These are phyloP conservation scores for Thalpophila matura DNA, from an alignment of 2,888 invertebrate genomes.

Conservation along the genomic window DNA sequence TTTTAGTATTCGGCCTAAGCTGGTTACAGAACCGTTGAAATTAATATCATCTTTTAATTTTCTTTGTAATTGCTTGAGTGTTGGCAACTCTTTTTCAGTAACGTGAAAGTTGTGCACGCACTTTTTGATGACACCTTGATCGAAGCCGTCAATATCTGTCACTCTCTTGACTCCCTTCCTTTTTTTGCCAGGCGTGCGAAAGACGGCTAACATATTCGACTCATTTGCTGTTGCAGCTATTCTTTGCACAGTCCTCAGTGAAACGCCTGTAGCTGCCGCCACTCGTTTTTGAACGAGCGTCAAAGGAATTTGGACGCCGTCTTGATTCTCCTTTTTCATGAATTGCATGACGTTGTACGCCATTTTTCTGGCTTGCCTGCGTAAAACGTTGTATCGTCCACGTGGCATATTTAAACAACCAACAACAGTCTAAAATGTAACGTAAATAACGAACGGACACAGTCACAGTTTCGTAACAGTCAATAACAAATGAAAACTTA, in stretches of 20 bases:
- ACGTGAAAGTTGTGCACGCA: conserved; percentile 67
- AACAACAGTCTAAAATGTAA: conserved; percentile 3
- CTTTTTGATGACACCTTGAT: conserved; percentile 65
- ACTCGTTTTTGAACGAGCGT: conserved; percentile 44
- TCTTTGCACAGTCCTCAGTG: conserved; percentile 35
- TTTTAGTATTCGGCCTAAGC: conserved; percentile 47
- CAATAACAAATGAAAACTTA: too few species aligned
- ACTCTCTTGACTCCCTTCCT: conserved; percentile 52
- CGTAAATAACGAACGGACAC: too few species aligned
- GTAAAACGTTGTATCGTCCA: conserved; percentile 7
- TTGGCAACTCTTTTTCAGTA: conserved; percentile 63
- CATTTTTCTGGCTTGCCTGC: conserved; percentile 21
- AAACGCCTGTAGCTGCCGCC: conserved; percentile 48
- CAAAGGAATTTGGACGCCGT: conserved; percentile 30
- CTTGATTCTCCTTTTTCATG: conserved; percentile 48
- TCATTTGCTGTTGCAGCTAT: conserved; percentile 17
- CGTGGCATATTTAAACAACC: conserved; percentile 1
- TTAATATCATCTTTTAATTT: conserved; percentile 45
- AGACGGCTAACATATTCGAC: conserved; percentile 28
- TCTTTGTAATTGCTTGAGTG: conserved; percentile 50
- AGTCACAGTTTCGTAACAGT: too few species aligned
- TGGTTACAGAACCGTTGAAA: conserved; percentile 51
- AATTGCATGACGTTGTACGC: conserved; percentile 39
- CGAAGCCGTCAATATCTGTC: conserved; percentile 63
- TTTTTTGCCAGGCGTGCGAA: conserved; percentile 64